phyloP scores from a whole-genome alignment of 2,888 invertebrate species.

The Habrosyne pyritoides region DNA sequence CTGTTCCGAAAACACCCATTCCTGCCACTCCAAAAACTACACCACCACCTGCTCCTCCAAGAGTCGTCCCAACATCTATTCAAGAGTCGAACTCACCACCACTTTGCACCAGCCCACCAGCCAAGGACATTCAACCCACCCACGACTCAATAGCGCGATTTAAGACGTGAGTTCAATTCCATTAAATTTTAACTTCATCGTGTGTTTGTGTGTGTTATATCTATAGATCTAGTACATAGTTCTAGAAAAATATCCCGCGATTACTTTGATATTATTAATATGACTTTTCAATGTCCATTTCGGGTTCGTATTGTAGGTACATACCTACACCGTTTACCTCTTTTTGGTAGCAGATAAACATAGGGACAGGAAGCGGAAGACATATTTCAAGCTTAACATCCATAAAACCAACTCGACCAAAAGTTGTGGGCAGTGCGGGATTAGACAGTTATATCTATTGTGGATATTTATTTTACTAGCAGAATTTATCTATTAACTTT shows the following conservation, averaged over 20 bases:
- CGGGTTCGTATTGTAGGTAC: not conserved
- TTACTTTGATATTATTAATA: constrained; percentile 20
- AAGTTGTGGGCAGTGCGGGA: constrained; percentile 12
- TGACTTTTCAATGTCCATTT: not conserved
- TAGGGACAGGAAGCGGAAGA: constrained; percentile 4
- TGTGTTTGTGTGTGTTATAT: constrained; percentile 27
- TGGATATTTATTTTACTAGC: not conserved
- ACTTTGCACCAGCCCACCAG: constrained; percentile 71
- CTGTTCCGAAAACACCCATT: constrained; percentile 35
- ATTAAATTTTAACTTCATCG: constrained; percentile 8
- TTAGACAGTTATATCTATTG: not conserved
- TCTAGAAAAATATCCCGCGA: constrained; percentile 14
- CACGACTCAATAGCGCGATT: constrained; percentile 73
- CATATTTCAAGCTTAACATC: not conserved
- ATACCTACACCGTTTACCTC: not conserved
- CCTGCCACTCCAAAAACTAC: constrained; percentile 35
- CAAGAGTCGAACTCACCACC: constrained; percentile 70
- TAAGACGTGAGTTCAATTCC: constrained; percentile 69
- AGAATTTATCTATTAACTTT: not conserved
- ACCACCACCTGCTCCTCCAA: constrained; percentile 44
- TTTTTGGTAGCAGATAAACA: not conserved
- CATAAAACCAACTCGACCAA: constrained; percentile 7
- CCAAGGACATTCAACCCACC: constrained; percentile 62
- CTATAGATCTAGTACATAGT: not conserved
- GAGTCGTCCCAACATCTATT: constrained; percentile 23